Evolutionary conservation across 2,113 vertebrate species (phyloP), one percentile per base, ranked within the genome.

Genomic region (Myrmecophaga tridactyla): DNA sequence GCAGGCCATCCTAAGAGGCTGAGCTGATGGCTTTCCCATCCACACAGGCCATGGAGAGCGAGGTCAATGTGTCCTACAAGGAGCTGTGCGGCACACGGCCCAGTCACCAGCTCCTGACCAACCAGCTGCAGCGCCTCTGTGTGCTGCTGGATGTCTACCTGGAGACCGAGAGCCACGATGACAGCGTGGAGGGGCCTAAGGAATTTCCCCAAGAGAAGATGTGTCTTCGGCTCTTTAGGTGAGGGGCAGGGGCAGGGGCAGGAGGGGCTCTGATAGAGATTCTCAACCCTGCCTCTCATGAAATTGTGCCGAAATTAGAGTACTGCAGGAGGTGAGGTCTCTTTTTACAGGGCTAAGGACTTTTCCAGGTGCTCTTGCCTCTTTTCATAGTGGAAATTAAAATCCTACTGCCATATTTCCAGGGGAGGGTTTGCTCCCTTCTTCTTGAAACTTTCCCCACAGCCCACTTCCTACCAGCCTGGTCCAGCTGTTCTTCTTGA

Each of bases 161-260:
- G 98, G 99, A 99, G 98, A 99, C 99, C 0, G 99, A 99, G 97
- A 99, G 98, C 83, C 99, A 99, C 0, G 99, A 99, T 3, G 98
- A 99, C 93, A 98, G 99, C 0, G 99, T 99, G 96, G 99, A 99
- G 92, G 99, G 99, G 29, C 99, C 99, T 10, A 99, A 99, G 94
- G 99, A 99, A 18, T 99, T 99, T 96, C 99, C 99, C 11, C 98
- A 99, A 92, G 99, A 99, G 98, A 99, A 99, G 98, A 99, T 99
- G 99, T 99, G 99, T 89, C 97, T 99, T 92, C 99, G 99, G 18
- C 98, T 99, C n/a, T 99, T 99, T 95, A 99, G 99, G 99, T 99
- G 97, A 94, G 97, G 46, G 29, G 27, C 5, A 11, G 1, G 11
- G 13, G 4, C 1, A 18, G 0, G 0, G 12, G 2, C 5, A 11